Base-by-base conservation (phyloP, 2,113 vertebrate species). In the Neopipo cinnamomea region DNA sequence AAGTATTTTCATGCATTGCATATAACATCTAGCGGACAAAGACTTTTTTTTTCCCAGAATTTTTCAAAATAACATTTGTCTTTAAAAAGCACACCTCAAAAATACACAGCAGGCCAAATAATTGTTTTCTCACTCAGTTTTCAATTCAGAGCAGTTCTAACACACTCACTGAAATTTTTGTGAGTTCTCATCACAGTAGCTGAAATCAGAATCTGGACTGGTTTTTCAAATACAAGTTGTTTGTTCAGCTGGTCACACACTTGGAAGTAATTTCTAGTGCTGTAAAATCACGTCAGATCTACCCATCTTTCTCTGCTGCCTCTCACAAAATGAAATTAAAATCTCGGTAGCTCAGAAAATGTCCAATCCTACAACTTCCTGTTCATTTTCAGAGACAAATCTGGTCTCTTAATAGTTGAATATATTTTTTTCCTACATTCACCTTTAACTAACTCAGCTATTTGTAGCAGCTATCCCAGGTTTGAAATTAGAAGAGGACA, bases 231-330 rank as follows among this genome's bases (percentile, higher is more conserved):
- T 50, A 80, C 62, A 85, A 74, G 35, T 49, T 91, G 58, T 68
- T 95, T 90, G 67, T 84, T 95, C 91, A 89, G 61, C 86, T 72
- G 68, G 68, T 81, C 67, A 88, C 50, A 71, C 50, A 86, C 81
- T 91, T 93, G 30, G 52, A 93, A 80, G 50, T 44, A 74, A 95
- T 85, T 91, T 91, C 79, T 55, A 79, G 61, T 25, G 42, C 66
- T 91, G 91, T 82, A 75, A 95, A 91, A 86, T 72, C 71, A 62
- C 17, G 18, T 84, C 88, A 91, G 31, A 80, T 67, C 50, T 75
- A 77, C 80, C 55, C 39, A 63, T 74, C 50, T 94, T 83, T 85
- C 62, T 58, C 52, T 73, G 14, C 22, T 46, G 17, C n/a, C 31
- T 93, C 35, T 84, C 33, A 65, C 15, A 58, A 71, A 86, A 71